Evolutionary conservation across 2,113 vertebrate genomes (phyloP).

Genomic region (Tupaia tana): DNA sequence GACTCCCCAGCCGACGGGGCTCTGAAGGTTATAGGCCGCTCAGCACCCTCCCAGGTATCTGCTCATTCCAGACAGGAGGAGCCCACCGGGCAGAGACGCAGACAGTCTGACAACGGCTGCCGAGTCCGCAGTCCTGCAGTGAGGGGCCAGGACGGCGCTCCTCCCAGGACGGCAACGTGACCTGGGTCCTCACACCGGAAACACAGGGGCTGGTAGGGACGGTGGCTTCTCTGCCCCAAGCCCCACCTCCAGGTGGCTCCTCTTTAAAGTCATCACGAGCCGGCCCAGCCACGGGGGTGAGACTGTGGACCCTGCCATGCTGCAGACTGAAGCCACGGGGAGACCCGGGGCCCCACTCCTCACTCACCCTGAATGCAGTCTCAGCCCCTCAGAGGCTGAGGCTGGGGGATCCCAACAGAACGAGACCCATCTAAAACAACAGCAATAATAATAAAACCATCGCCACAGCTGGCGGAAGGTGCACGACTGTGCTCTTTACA

Average conservation of each 20-base stretch:
- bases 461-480: background rate
- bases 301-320: no score
- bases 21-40: no score
- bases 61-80: background rate
- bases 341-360: no score
- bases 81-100: background rate
- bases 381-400: no score
- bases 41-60: no score
- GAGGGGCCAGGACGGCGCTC: background rate
- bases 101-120: background rate
- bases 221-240: background rate
- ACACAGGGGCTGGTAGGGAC: no score
- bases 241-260: background rate
- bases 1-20: no score
- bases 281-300: no score
- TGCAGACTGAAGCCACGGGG: no score
- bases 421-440: no score
- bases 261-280: background rate
- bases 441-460: background rate
- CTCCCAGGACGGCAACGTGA: rapidly evolving
- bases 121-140: background rate
- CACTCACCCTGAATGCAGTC: no score
- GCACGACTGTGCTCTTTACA: rapidly evolving
- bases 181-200: background rate
- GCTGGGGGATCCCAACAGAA: no score